Evolutionary conservation across 2,113 vertebrate species (phyloP), one percentile per base, ranked within the genome.

Genomic region (Aegotheles bennettii): DNA sequence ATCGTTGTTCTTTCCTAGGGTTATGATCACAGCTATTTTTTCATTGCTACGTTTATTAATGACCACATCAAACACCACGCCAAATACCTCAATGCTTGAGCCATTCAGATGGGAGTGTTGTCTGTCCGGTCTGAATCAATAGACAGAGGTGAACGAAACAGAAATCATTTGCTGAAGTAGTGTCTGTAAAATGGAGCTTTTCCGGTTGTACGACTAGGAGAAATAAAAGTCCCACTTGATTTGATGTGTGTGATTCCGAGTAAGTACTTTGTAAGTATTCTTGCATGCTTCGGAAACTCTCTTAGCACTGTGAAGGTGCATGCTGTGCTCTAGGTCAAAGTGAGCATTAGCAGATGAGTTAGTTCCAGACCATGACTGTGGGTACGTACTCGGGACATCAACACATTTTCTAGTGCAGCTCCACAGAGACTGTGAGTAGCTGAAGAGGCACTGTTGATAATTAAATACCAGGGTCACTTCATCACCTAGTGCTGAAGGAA

Each of bases 1-100:
- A 12, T 76, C 64, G 70, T 42, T 80, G 3, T 33, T 73, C n/a
- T 95, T 83, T 80, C 40, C 75, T 90, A 99, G 99, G 99, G 99
- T 71, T 99, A 99, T 0, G 99, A 99, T 96, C 99, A 99, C 97
- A 99, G 99, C 98, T 99, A 99, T 97, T 99, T 97, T 98, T 99
- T 99, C 96, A 98, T 99, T 71, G 98, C 98, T 87, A 99, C 99
- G 2, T 99, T 99, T 96, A 98, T 99, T 85, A 96, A 97, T 11
- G 99, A 99, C 92, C 99, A 99, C 98, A 98, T 99, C 98, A 98
- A 98, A 84, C 99, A 99, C 71, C 99, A 99, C 36, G 98, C 99
- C 91, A 99, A 99, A 95, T 99, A 98, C 96, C 98, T 99, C 89
- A 99, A 98, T 26, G 99, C 98, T 50, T 99, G 91, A 98, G 89